These are phyloP conservation scores for Mustelus asterias DNA, from an alignment of 2,113 vertebrate species.

Conservation along the genomic window DNA sequence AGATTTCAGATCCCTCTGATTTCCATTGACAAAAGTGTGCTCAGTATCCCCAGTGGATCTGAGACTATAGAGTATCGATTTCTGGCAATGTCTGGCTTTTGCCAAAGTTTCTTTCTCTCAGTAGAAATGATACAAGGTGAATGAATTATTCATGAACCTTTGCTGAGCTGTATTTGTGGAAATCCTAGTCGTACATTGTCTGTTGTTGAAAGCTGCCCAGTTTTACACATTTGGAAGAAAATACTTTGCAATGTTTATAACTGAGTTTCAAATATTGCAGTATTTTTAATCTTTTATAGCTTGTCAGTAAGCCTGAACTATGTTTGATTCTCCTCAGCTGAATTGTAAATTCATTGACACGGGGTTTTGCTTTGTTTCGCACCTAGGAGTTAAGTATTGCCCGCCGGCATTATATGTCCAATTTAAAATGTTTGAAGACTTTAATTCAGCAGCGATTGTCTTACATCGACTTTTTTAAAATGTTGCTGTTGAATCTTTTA, in stretches of 20 bases:
- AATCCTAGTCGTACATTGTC: background rate
- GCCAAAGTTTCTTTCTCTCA: background rate
- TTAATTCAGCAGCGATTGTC: background rate
- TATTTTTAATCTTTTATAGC: background rate
- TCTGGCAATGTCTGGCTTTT: background rate
- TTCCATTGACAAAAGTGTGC: background rate
- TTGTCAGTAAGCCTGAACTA: background rate
- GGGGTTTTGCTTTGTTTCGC: background rate
- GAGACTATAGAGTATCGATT: background rate
- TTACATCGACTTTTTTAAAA: background rate
- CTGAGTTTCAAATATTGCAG: background rate
- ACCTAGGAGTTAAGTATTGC: background rate
- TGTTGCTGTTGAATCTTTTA: background rate
- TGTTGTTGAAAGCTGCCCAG: background rate
- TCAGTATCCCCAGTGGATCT: background rate
- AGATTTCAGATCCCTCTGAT: background rate
- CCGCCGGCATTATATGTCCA: background rate
- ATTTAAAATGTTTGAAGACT: background rate
- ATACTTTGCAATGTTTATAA: background rate
- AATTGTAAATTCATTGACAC: background rate
- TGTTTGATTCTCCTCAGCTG: background rate
- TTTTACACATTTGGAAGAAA: background rate
- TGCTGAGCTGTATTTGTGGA: background rate
- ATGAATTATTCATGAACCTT: conserved; percentile 5
- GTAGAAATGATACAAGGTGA: background rate